Percentiles rank a stretch among this genome's conserved stretches.
Conservation (phyloP, 2,888 invertebrate species). For the Drosophila suboccidentalis region DNA sequence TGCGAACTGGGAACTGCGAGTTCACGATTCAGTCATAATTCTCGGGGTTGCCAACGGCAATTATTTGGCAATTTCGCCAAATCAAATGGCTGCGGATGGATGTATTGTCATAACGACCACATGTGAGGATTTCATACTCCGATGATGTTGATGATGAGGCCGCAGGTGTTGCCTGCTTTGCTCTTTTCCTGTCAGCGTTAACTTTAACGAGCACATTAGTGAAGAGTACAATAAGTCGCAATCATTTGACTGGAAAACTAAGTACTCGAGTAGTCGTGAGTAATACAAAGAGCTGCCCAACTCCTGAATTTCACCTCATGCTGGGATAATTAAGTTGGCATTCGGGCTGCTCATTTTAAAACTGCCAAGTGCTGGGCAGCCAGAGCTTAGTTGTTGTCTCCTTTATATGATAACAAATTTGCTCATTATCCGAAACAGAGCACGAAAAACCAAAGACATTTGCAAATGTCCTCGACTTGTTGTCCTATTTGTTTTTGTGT, state of each 20-base stretch:
- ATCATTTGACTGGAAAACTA: constrained; percentile 31
- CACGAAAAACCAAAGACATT: constrained; percentile 70
- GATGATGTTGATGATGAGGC: constrained; percentile 1
- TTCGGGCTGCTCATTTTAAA: constrained; percentile 73
- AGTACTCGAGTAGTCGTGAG: constrained; percentile 3
- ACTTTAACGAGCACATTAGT: constrained; percentile 82
- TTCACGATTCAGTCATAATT: constrained; percentile 33
- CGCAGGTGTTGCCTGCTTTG: constrained; percentile 66
- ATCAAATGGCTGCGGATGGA: constrained; percentile 60
- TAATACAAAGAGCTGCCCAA: constrained; percentile 26
- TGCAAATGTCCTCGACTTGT: constrained; percentile 70
- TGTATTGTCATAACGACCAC: constrained; percentile 82
- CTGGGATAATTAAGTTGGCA: constrained; percentile 59
- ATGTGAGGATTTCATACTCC: constrained; percentile 65
- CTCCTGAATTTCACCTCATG: constrained; percentile 1
- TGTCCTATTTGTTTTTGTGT: constrained; percentile 62
- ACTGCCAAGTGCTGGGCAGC: constrained; percentile 55
- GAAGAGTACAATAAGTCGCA: constrained; percentile 44
- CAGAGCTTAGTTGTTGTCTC: constrained; percentile 65
- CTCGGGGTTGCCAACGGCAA: constrained; percentile 63
- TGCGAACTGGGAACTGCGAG: constrained; percentile 2
- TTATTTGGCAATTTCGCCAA: constrained; percentile 83
- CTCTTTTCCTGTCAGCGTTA: constrained; percentile 75
- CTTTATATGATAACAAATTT: constrained; percentile 80
- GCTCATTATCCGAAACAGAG: constrained; percentile 70